Base-by-base conservation (phyloP, 2,888 invertebrate species). In the Eubasilissa splendida region DNA sequence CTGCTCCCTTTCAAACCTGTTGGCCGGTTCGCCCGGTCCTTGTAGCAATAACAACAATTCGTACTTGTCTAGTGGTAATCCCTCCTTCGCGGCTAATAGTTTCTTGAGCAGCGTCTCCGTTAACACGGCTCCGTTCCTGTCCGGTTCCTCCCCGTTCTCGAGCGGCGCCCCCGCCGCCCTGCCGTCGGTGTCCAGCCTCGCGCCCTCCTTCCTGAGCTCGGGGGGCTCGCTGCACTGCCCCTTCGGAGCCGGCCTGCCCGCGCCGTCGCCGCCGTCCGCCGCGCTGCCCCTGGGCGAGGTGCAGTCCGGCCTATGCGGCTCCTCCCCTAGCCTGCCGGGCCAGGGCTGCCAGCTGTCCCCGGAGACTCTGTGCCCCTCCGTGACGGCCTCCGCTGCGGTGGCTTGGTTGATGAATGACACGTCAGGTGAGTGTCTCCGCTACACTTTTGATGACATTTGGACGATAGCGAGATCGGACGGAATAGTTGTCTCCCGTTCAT, bases 361-460 rank as follows among this genome's bases (percentile, higher is more conserved):
- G 10, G 89, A 88, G 56, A 88, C 89, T 8, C 86, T 89, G 85
- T 89, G 89, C 86, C 88, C 85, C 59, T 84, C 90, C 9, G 89
- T 89, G 84, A 88, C 90, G 84, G 88, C 90, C 79, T 87, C 89
- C 84, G 88, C 90, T 84, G 89, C 90, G 82, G 90, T 90, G 83
- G 90, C 90, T 86, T 91, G 91, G 91, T 90, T 91, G 87, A 91
- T 91, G 91, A 91, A 91, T 89, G 91, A 91, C 85, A 89, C 90
- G 84, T 88, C 90, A 86, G 90, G 90, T 90, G 83, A 85, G 68
- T 31, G 22, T 22, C 22, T 22, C 2, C 54, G 12, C 14, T 42
- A 63, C 50, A 11, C 54, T 31, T 71, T 54, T 71, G 5, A 10
- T 66, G 12, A 22, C 1, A 1, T 22, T 22, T 22, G 22, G 22